Evolutionary conservation across 2,113 vertebrate genomes (phyloP), one percentile per base, ranked within the genome.

Genomic region (Sphaerodactylus townsendi): DNA sequence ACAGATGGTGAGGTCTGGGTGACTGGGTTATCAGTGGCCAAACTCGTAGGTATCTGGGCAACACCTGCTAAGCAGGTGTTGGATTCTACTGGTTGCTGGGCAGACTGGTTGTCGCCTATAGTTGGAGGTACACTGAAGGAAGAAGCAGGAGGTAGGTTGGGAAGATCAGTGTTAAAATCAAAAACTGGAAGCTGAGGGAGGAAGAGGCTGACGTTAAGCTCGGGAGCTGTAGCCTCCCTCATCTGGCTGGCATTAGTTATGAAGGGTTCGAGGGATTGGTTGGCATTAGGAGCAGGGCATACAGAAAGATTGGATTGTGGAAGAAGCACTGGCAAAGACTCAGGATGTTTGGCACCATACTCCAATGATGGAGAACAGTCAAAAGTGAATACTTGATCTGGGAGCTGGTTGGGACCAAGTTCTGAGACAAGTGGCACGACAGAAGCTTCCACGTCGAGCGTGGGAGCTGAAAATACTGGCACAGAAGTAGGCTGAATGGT

Each of bases 211-310:
- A 87, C 46, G 89, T 93, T 53, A 88, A 85, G 75, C 88, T 86
- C 59, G 30, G 86, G 73, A 73, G 10, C 30, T 86, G 76, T 30
- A 79, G 85, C 33, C 53, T 25, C 1, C 0, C 1, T 2, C 81
- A 77, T n/a, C 14, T 81, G 82, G 65, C 41, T 2, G 86, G 91
- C 28, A 87, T 87, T 14, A 86, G 89, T 4, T 65, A 15, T 25
- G 0, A 39, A 10, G 62, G 64, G 93, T 82, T 39, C 83, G 90
- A 69, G 91, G 91, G 69, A 72, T 33, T 85, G 84, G 93, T 83
- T 13, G 93, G 85, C 83, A 92, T 93, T 76, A 89, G 86, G 78
- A 87, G 93, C 87, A 89, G 93, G 78, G 33, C 41, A 35, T 68
- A 91, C n/a, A 80, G 74, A 84, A 84, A 89, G 88, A 70, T 74